Percentiles rank a stretch among this genome's conserved stretches.
Conservation (phyloP, 2,797 vertebrate species). For the Octomys mimax region DNA sequence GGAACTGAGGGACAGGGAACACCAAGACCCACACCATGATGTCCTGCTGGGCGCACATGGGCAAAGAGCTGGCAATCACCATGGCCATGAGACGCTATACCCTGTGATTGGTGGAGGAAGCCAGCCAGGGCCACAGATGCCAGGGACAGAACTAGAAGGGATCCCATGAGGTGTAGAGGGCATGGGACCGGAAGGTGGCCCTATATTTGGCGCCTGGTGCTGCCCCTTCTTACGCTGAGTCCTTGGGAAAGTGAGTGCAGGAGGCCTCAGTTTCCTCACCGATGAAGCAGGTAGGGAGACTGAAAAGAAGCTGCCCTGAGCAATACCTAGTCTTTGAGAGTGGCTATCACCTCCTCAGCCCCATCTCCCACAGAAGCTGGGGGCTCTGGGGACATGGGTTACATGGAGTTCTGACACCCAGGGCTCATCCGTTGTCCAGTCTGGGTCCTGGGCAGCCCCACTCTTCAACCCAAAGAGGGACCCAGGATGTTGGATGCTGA, state of each 20-base stretch:
- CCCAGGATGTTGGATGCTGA: not conserved
- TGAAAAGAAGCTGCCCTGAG: not conserved
- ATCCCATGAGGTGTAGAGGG: not conserved
- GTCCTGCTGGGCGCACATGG: not conserved
- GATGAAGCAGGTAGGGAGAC: not conserved
- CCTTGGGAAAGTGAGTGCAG: not conserved
- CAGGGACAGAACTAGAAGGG: not conserved
- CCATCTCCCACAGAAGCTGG: not conserved
- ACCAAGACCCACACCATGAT: not conserved
- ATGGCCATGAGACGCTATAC: not conserved
- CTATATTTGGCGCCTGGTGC: fast-evolving
- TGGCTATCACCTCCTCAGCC: fast-evolving
- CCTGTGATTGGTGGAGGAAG: not conserved
- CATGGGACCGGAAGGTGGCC: not conserved
- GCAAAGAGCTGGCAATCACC: not conserved
- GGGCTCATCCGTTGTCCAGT: not conserved
- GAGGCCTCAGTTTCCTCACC: not conserved
- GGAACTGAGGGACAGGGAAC: not conserved
- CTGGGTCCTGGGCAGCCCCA: not conserved
- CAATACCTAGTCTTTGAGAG: not conserved
- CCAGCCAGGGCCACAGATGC: not conserved
- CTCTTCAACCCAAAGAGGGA: too few species aligned
- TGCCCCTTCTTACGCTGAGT: not conserved
- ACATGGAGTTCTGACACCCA: not conserved
- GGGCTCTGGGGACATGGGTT: not conserved